Conservation (phyloP, 2,888 invertebrate genomes). For the Ashinkailepas kermadecensis region DNA sequence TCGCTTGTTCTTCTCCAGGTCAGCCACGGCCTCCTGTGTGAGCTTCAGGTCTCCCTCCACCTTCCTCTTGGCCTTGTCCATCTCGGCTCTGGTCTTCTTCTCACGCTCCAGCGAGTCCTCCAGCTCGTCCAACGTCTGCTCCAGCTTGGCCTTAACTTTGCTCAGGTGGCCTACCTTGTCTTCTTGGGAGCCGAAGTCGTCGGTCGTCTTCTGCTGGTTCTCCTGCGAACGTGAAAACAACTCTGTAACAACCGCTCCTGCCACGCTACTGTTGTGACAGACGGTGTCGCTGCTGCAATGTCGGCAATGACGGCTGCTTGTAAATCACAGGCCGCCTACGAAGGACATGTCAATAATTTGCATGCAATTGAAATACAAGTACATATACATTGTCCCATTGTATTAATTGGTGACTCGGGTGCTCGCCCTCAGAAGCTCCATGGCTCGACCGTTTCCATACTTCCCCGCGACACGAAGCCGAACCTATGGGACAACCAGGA, state of each 20-base stretch:
- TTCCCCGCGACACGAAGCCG: no score
- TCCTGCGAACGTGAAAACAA: conserved; percentile 59
- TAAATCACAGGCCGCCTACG: no score
- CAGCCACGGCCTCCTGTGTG: conserved; percentile 45
- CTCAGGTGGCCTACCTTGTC: conserved; percentile 99
- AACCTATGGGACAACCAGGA: no score
- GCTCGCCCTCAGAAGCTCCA: no score
- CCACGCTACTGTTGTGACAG: no score
- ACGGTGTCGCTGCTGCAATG: no score
- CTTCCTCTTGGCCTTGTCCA: conserved; percentile 51
- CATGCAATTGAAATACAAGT: no score
- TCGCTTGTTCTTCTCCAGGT: conserved; percentile 92
- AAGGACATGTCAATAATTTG: no score
- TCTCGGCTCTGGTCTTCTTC: conserved; percentile 49
- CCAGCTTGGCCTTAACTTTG: conserved; percentile 92
- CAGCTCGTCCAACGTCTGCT: conserved; percentile 50
- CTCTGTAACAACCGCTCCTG: not conserved
- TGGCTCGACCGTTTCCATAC: no score
- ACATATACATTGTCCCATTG: no score
- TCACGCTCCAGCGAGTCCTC: conserved; percentile 52
- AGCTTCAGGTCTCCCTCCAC: conserved; percentile 51
- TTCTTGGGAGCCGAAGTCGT: conserved; percentile 83
- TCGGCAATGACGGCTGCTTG: no score
- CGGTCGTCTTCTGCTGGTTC: conserved; percentile 81
- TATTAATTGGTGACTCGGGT: no score